Conservation (phyloP, 2,888 invertebrate genomes). For the Crematogaster levior region DNA sequence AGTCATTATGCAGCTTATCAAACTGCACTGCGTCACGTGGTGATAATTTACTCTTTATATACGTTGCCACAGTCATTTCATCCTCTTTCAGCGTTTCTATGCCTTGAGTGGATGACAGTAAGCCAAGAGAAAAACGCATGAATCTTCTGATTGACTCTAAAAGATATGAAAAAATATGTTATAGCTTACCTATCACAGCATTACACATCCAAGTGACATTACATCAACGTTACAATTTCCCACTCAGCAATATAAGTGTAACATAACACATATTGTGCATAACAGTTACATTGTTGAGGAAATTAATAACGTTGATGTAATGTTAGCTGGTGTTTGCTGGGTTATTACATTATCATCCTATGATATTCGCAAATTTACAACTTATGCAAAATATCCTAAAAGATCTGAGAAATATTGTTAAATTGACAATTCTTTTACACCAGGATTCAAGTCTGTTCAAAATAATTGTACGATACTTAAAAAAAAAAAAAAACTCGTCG, state of each 20-base stretch:
- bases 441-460: background rate
- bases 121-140: conserved; percentile 80
- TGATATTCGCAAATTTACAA: background rate
- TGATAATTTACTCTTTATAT: conserved; percentile 81
- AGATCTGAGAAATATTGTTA: background rate
- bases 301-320: too few relatives aligned
- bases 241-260: too few relatives aligned
- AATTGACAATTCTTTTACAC: background rate
- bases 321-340: too few relatives aligned
- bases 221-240: too few relatives aligned
- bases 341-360: background rate
- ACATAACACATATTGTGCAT: too few relatives aligned
- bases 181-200: background rate
- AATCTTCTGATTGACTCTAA: conserved; percentile 79
- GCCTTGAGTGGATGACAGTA: conserved; percentile 81
- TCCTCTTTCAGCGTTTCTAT: conserved; percentile 80
- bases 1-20: conserved; percentile 82
- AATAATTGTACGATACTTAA: too few relatives aligned
- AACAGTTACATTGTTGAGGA: too few relatives aligned
- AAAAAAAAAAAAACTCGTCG: too few relatives aligned
- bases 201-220: too few relatives aligned
- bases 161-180: conserved; percentile 31
- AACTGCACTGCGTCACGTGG: conserved; percentile 78
- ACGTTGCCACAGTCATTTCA: conserved; percentile 79
- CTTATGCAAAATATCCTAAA: background rate